phyloP scores from a whole-genome alignment of 30 jellyfish, hydroid and myxozoan species.

The Aurelia aurita complex sp. Pacific region DNA sequence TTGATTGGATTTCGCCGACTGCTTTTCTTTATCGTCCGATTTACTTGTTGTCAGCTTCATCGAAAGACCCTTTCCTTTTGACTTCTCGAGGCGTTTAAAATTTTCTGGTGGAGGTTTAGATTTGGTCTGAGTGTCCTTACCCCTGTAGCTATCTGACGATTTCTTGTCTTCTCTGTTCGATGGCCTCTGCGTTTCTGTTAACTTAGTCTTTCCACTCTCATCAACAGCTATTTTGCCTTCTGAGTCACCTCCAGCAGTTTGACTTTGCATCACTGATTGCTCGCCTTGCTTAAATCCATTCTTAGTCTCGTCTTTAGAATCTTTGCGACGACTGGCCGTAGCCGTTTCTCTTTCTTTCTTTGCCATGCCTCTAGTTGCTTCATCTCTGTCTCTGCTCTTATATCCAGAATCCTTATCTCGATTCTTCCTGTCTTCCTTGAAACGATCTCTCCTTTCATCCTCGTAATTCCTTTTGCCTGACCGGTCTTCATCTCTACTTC shows the following conservation, averaged over 20 bases:
- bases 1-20: conserved; percentile 25
- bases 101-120: conserved; percentile 42
- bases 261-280: background rate
- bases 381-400: conserved; percentile 2
- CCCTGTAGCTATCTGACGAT: background rate
- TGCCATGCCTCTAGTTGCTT: background rate
- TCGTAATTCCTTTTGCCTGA: background rate
- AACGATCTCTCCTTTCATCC: background rate
- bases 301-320: background rate
- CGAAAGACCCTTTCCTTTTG: conserved; percentile 37
- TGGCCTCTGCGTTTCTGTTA: conserved; percentile 7
- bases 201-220: background rate
- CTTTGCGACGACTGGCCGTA: background rate
- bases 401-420: background rate
- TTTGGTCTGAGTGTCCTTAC: background rate
- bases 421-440: background rate
- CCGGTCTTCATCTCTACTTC: conserved; percentile 1
- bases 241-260: background rate
- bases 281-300: background rate
- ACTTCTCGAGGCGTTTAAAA: conserved; percentile 56
- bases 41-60: conserved; percentile 22
- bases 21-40: conserved; percentile 15
- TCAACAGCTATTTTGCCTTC: background rate
- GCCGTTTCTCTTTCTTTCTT: background rate
- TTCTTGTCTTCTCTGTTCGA: conserved; percentile 36